A percentile compares a stretch with the other conserved stretches of the same genome.
These are phyloP conservation scores for Watersipora subatra DNA, from an alignment of 1,140 invertebrate species.

Conservation along the genomic window DNA sequence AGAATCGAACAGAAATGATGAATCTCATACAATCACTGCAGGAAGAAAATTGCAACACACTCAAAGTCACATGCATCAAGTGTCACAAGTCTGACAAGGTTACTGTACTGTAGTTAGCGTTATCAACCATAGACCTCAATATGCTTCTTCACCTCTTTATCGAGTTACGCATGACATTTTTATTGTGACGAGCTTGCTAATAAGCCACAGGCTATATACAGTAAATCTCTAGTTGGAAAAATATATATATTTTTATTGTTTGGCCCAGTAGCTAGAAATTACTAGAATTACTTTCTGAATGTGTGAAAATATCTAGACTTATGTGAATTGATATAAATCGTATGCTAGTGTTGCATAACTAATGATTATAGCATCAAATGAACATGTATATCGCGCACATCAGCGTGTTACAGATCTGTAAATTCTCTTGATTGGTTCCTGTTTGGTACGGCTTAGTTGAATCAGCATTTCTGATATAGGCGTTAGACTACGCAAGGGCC, in stretches of 20 bases:
- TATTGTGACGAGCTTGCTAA: constrained; percentile 14
- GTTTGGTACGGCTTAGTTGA: too few relatives aligned
- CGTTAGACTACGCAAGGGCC: too few relatives aligned
- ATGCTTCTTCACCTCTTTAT: constrained; percentile 8
- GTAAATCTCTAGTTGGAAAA: constrained; percentile 13
- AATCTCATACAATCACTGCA: constrained; percentile 13
- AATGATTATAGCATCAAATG: too few relatives aligned
- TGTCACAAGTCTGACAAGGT: constrained; percentile 7
- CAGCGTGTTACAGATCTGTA: too few relatives aligned
- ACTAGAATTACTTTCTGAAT: too few relatives aligned
- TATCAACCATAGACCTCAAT: background rate
- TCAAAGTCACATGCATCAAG: constrained; percentile 2
- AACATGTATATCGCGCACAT: too few relatives aligned
- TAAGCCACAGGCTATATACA: constrained; percentile 12
- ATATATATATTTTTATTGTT: background rate
- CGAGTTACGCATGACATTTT: constrained; percentile 12
- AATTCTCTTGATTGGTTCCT: too few relatives aligned
- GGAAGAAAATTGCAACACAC: background rate
- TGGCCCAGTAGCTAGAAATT: too few relatives aligned
- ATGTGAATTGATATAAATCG: too few relatives aligned
- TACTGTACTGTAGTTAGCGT: constrained; percentile 2
- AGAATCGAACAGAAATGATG: constrained; percentile 22
- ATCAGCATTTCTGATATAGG: too few relatives aligned
- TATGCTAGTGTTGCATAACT: too few relatives aligned
- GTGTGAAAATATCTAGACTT: too few relatives aligned